Evolutionary conservation across 37 sponge, comb jelly and placozoan species (phyloP), one percentile per base, ranked within the genome.

Genomic region (Halichondria panicea): DNA sequence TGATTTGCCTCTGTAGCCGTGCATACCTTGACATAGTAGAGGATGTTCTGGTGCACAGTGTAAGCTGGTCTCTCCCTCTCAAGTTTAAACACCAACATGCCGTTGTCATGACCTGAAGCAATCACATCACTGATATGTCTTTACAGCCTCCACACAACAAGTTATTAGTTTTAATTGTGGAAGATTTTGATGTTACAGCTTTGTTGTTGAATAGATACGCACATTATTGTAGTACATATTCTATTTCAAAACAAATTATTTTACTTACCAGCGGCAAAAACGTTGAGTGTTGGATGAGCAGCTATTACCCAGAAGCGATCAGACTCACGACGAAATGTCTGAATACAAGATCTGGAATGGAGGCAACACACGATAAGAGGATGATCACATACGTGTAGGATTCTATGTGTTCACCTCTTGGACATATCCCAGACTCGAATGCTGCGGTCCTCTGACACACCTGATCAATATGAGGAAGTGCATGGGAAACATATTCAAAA

Each of bases 31-130:
- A 95, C 70, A 63, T 95, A 98, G 88, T 84, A 95, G 55, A 97
- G 88, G 8, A 84, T 63, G 56, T 89, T 89, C 56, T 87, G 81
- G 72, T 95, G 85, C 24, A 92, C 78, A 21, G 88, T 79, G 73
- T 83, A 92, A n/a, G 99, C 92, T 25, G 99, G 99, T 72, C 96
- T 78, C 86, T 97, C 99, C 33, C 96, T 74, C 73, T 98, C 98
- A 62, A 98, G 66, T 66, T 98, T 98, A 84, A 98, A 98, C 32
- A 98, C 93, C 70, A 95, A 60, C 86, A 98, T 82, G 13, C 99
- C 99, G 63, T 70, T 81, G 76, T 98, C 99, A 68, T 98, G 99
- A 58, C 99, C 96, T 93, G 77, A 22, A 55, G 27, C 42, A 78
- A 43, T n/a, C n/a, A n/a, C 15, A 68, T 21, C 18, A 43, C 8